Conservation (phyloP, 2,888 invertebrate genomes). For the Eremobia ochroleuca region DNA sequence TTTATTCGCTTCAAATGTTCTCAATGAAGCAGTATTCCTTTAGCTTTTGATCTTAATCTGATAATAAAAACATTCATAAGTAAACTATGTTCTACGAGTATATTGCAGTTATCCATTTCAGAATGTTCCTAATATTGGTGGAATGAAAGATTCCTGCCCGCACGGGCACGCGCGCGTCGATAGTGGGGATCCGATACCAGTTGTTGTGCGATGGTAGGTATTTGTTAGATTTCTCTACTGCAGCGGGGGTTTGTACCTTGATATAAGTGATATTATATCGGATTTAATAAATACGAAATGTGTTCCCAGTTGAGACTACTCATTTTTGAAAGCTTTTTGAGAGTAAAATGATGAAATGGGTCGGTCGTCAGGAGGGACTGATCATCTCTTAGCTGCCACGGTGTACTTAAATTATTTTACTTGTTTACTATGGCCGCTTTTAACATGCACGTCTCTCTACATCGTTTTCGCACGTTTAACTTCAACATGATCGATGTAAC, state of each 20-base stretch:
- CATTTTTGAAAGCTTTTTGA: neutral
- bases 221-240: slow-evolving; percentile 20
- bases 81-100: neutral
- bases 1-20: neutral
- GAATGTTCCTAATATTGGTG: slow-evolving; percentile 20
- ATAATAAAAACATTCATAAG: too few species aligned
- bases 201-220: slow-evolving; percentile 24
- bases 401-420: too few species aligned
- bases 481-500: too few species aligned
- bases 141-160: slow-evolving; percentile 21
- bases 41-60: neutral
- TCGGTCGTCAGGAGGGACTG: too few species aligned
- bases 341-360: too few species aligned
- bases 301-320: neutral
- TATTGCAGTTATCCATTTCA: neutral
- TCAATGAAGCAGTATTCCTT: neutral
- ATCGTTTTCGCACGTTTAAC: too few species aligned
- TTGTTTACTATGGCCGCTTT: too few species aligned
- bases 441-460: too few species aligned
- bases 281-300: neutral
- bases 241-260: neutral
- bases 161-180: slow-evolving; percentile 25
- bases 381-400: too few species aligned
- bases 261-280: too few species aligned
- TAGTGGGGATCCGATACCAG: slow-evolving; percentile 29